A percentile compares a stretch with the other conserved stretches of the same genome.
phyloP scores from a whole-genome alignment of 53 echinoderm and acorn worm genomes.

The Patiria pectinifera region DNA sequence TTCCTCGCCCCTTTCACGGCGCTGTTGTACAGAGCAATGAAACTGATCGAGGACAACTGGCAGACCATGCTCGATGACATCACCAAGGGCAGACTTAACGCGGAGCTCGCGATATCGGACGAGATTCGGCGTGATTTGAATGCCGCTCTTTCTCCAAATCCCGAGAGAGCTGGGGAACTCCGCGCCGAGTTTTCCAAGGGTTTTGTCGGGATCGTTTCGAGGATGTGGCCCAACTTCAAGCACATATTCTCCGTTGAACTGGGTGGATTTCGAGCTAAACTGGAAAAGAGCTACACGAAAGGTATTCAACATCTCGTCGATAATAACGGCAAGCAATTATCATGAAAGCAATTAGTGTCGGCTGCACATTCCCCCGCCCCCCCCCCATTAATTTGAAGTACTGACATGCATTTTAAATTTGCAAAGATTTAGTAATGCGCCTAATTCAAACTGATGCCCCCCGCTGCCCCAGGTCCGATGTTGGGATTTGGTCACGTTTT shows the following conservation, averaged over 20 bases:
- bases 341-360: too few species aligned
- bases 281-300: slow-evolving; percentile 64
- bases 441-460: too few species aligned
- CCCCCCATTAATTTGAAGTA: too few species aligned
- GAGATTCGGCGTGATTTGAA: slow-evolving; percentile 53
- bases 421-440: too few species aligned
- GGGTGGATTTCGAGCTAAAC: slow-evolving; percentile 25
- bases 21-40: slow-evolving; percentile 21
- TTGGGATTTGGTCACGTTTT: too few species aligned
- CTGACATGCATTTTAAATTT: too few species aligned
- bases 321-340: not conserved
- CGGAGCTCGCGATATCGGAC: slow-evolving; percentile 39
- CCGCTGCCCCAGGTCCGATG: too few species aligned
- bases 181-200: slow-evolving; percentile 72
- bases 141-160: slow-evolving; percentile 46
- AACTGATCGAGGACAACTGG: slow-evolving; percentile 56
- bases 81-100: slow-evolving; percentile 11
- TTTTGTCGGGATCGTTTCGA: slow-evolving; percentile 71
- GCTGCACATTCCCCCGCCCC: too few species aligned
- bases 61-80: slow-evolving; percentile 48
- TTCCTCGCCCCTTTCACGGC: slow-evolving; percentile 22
- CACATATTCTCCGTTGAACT: slow-evolving; percentile 71
- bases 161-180: slow-evolving; percentile 73
- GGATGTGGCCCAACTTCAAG: slow-evolving; percentile 80
- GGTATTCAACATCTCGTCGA: slow-evolving; percentile 24